phyloP scores from a whole-genome alignment of 1,140 invertebrate species.

The Mesaphorura yosii region DNA sequence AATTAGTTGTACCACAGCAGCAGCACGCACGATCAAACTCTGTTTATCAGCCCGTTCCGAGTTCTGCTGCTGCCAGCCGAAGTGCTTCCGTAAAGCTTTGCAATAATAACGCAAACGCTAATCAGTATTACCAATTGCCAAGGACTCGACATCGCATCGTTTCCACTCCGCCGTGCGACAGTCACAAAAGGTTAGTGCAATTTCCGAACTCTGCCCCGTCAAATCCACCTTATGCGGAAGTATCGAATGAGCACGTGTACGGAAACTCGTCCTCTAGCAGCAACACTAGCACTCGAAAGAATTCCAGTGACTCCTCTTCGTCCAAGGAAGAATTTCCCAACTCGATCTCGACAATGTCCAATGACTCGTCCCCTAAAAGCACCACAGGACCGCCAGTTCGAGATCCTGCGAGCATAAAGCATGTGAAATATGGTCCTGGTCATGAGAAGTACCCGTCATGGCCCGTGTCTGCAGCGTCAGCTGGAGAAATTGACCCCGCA shows the following conservation, averaged over 20 bases:
- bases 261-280: constrained; percentile 1
- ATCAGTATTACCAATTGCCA: too few relatives aligned
- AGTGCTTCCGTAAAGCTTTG: too few relatives aligned
- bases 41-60: too few relatives aligned
- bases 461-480: constrained; percentile 46
- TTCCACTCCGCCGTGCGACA: too few relatives aligned
- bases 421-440: constrained; percentile 50
- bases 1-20: too few relatives aligned
- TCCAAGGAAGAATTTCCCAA: constrained; percentile 2
- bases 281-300: not conserved
- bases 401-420: constrained; percentile 55
- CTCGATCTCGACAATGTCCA: constrained; percentile 26
- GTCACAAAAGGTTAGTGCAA: too few relatives aligned
- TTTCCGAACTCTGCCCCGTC: too few relatives aligned
- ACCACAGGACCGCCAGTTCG: constrained; percentile 45
- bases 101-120: too few relatives aligned
- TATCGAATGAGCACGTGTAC: constrained; percentile 20
- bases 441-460: constrained; percentile 73
- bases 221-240: too few relatives aligned
- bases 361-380: constrained; percentile 14
- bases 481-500: constrained; percentile 43
- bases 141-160: too few relatives aligned
- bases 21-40: too few relatives aligned
- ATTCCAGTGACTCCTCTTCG: not conserved
- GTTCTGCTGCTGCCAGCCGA: too few relatives aligned